These are phyloP conservation scores for Diadophis punctatus DNA, from an alignment of 2,113 vertebrate genomes.

Conservation along the genomic window DNA sequence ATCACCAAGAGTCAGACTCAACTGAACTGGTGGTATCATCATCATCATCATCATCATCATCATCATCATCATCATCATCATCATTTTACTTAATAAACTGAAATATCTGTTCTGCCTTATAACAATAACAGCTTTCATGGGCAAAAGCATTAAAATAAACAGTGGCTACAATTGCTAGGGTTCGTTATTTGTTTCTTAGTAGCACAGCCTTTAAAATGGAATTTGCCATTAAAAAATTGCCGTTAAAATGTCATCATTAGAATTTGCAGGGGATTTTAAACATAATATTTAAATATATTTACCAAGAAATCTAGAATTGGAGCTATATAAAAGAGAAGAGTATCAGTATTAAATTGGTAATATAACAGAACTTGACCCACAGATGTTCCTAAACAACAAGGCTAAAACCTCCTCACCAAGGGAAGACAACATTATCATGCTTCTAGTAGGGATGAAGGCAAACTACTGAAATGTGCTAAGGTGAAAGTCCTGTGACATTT, in stretches of 20 bases:
- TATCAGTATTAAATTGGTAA: neutral
- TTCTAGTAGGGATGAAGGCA: neutral
- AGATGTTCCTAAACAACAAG: neutral
- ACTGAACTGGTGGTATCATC: neutral
- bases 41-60: too few relatives aligned
- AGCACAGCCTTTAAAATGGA: neutral
- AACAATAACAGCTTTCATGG: neutral
- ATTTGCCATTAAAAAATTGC: neutral
- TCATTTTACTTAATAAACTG: neutral
- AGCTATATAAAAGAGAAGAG: neutral
- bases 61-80: too few relatives aligned
- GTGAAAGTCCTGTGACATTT: neutral
- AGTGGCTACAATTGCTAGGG: neutral
- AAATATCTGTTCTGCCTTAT: neutral
- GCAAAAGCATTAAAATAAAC: neutral
- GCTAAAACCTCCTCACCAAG: neutral
- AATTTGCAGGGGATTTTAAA: neutral
- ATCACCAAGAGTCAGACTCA: neutral
- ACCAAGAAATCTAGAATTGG: neutral
- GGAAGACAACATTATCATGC: neutral
- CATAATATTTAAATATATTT: neutral
- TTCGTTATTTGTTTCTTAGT: neutral
- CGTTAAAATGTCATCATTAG: neutral
- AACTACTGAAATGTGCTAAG: neutral
- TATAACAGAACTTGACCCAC: neutral